phyloP scores from a whole-genome alignment of 1,140 invertebrate species.

The Drosophila biarmipes region DNA sequence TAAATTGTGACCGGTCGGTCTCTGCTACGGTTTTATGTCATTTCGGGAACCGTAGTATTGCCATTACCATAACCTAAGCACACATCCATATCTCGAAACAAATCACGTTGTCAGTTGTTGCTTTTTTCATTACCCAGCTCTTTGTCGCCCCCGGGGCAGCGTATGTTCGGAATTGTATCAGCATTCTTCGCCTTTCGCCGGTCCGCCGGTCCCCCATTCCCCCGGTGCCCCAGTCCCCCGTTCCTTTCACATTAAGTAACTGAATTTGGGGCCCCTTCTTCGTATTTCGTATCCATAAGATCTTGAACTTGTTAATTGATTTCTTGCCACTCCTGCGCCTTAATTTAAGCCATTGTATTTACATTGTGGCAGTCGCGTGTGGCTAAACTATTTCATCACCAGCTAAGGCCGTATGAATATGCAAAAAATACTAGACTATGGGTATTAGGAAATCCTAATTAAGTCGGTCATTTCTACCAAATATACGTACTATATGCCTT shows the following conservation, averaged over 20 bases:
- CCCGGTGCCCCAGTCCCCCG: too few relatives aligned
- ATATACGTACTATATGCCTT: background rate
- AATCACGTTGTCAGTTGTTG: conserved; percentile 49
- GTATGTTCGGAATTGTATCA: conserved; percentile 33
- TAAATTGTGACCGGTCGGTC: conserved; percentile 50
- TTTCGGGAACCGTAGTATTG: conserved; percentile 52
- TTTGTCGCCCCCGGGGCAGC: conserved; percentile 6
- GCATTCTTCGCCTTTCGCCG: conserved; percentile 10
- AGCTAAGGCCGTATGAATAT: conserved; percentile 1
- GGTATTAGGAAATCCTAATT: conserved; percentile 22
- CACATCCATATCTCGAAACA: conserved; percentile 41
- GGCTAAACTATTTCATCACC: background rate
- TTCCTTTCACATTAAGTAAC: conserved; percentile 12
- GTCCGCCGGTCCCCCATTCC: too few relatives aligned
- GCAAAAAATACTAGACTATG: conserved; percentile 1
- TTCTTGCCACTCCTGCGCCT: conserved; percentile 14
- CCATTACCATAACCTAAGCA: conserved; percentile 61
- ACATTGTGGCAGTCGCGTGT: conserved; percentile 2
- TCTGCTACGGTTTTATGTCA: conserved; percentile 54
- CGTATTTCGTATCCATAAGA: conserved; percentile 6
- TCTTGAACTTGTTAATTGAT: conserved; percentile 49
- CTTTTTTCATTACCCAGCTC: background rate
- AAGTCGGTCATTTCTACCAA: conserved; percentile 10
- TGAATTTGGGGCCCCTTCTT: conserved; percentile 4
- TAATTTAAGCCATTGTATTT: conserved; percentile 9